Evolutionary conservation across 2,888 invertebrate genomes (phyloP).

Genomic region (Hypercompe scribonia): DNA sequence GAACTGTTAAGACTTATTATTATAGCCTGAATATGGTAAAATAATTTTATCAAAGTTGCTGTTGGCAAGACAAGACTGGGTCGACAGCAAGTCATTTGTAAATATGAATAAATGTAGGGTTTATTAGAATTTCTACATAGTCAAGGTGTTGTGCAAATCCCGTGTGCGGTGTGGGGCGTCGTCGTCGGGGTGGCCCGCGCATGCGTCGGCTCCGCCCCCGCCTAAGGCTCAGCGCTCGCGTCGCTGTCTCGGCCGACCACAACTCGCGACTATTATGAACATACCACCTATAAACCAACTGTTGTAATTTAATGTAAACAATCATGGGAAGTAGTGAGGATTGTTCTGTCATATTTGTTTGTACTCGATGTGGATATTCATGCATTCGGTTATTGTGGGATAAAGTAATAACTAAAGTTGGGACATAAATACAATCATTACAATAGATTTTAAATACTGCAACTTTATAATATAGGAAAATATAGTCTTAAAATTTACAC

Average conservation of each 20-base stretch:
- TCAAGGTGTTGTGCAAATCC: conserved; percentile 46
- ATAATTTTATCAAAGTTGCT: not conserved
- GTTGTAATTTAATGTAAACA: conserved; percentile 82
- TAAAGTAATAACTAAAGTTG: conserved; percentile 33
- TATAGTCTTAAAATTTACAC: not conserved
- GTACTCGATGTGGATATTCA: conserved; percentile 51
- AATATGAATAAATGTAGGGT: conserved; percentile 30
- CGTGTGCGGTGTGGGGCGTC: conserved; percentile 73
- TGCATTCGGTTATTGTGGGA: conserved; percentile 43
- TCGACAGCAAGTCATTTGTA: conserved; percentile 9
- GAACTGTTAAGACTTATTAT: not conserved
- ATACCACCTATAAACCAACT: conserved; percentile 69
- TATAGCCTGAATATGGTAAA: not conserved
- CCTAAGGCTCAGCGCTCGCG: conserved; percentile 65
- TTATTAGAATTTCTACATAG: conserved; percentile 44
- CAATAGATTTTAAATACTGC: conserved; percentile 16
- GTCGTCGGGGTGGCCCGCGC: conserved; percentile 80
- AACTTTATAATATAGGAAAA: not conserved
- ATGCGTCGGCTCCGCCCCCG: conserved; percentile 77
- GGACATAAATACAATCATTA: conserved; percentile 27
- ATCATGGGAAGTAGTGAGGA: conserved; percentile 73
- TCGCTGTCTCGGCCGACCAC: conserved; percentile 50
- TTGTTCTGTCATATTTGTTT: conserved; percentile 70
- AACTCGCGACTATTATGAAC: conserved; percentile 51
- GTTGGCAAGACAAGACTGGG: not conserved